Conservation (phyloP, 2,888 invertebrate species). For the Crossocerus cetratus region DNA sequence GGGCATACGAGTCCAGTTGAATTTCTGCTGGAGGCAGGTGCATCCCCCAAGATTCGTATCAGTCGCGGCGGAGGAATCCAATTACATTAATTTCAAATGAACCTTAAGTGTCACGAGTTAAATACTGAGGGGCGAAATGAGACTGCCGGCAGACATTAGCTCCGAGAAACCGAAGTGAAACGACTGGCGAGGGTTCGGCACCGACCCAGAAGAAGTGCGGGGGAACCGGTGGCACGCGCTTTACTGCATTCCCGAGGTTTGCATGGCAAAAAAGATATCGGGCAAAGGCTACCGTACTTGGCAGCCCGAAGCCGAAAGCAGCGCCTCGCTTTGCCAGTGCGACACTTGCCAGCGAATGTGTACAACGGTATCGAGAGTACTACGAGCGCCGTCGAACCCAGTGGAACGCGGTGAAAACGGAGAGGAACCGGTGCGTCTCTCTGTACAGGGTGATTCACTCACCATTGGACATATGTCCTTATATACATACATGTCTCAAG, state of each 20-base stretch:
- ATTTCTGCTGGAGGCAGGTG: no score
- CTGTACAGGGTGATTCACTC: no score
- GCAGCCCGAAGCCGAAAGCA: conserved; percentile 43
- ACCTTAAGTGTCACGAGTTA: no score
- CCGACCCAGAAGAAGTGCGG: conserved; percentile 37
- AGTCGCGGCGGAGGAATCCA: no score
- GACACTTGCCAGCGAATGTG: conserved; percentile 43
- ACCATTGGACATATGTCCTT: no score
- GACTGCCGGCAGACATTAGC: background rate
- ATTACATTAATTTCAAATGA: no score
- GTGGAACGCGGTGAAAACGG: conserved; percentile 55
- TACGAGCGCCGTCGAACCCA: conserved; percentile 49
- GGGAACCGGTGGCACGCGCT: conserved; percentile 47
- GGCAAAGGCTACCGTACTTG: conserved; percentile 49
- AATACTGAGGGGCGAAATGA: background rate
- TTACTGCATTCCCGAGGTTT: conserved; percentile 27
- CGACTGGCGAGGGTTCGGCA: conserved; percentile 21
- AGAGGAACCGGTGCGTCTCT: conserved; percentile 46
- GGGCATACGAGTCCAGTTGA: no score
- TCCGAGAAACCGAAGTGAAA: conserved; percentile 33
- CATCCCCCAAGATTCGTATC: no score
- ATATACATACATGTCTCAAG: no score
- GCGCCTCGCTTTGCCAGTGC: conserved; percentile 29
- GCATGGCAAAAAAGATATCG: conserved; percentile 41
- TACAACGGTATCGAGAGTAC: conserved; percentile 68